Evolutionary conservation across 2,797 vertebrate species (phyloP).

Genomic region (Galago senegalensis): DNA sequence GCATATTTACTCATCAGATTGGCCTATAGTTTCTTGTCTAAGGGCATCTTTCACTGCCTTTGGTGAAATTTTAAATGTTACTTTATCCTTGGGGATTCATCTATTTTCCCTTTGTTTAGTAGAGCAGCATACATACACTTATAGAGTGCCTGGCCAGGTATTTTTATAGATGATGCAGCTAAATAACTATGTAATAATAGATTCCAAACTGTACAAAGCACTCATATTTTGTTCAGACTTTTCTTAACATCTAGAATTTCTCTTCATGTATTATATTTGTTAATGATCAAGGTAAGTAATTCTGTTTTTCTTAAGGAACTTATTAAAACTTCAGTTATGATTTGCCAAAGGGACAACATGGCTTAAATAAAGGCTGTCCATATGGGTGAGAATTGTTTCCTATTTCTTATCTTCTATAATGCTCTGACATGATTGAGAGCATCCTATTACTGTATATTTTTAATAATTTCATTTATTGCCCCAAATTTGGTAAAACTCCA

Average conservation of each 20-base stretch:
- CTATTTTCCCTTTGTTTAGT: not conserved
- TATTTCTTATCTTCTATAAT: not conserved
- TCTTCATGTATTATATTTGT: not conserved
- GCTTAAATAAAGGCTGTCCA: not conserved
- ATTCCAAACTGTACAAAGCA: not conserved
- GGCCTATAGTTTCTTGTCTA: not conserved
- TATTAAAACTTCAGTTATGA: constrained; percentile 18
- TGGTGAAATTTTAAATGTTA: not conserved
- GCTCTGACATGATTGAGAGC: not conserved
- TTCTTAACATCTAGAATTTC: not conserved
- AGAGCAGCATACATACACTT: not conserved
- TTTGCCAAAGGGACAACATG: not conserved
- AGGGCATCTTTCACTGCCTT: not conserved
- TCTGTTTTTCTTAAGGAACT: not conserved
- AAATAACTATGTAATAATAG: not conserved
- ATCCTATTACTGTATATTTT: not conserved
- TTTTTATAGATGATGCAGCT: not conserved
- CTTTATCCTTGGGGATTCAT: not conserved
- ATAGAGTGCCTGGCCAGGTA: not conserved
- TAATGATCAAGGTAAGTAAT: constrained; percentile 8
- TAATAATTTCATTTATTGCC: not conserved
- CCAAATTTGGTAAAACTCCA: not conserved
- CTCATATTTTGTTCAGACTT: not conserved
- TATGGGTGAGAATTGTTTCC: not conserved
- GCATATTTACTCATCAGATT: not conserved